Conservation (phyloP, 2,888 invertebrate genomes). For the Nomada ferruginata region DNA sequence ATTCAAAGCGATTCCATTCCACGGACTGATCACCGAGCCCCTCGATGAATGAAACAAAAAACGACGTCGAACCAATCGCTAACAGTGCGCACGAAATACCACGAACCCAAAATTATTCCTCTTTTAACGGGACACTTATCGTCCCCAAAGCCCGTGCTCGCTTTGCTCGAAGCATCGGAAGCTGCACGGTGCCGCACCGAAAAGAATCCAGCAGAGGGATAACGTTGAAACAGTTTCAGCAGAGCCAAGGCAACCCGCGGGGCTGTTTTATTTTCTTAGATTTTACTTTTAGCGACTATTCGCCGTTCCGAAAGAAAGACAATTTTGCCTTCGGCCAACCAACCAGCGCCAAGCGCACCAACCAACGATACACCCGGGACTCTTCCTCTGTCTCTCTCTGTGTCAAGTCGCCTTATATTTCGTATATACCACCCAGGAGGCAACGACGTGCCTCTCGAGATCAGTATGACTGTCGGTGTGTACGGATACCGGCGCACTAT, state of each 20-base stretch:
- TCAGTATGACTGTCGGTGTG: conserved; percentile 74
- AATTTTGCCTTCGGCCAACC: conserved; percentile 64
- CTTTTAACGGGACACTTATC: not conserved
- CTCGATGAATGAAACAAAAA: not conserved
- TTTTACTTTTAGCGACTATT: conserved; percentile 64
- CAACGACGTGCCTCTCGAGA: conserved; percentile 75
- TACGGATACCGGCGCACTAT: conserved; percentile 73
- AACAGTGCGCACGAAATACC: conserved; percentile 4
- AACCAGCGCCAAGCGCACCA: conserved; percentile 53
- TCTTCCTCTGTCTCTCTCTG: conserved; percentile 26
- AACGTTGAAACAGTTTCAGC: conserved; percentile 6
- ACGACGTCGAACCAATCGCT: not conserved
- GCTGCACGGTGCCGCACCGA: not conserved
- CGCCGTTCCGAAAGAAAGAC: conserved; percentile 57
- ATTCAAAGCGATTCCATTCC: conserved; percentile 11
- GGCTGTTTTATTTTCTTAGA: conserved; percentile 44
- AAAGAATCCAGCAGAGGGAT: not conserved
- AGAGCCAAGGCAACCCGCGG: conserved; percentile 1
- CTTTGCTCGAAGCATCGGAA: not conserved
- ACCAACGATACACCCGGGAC: conserved; percentile 72
- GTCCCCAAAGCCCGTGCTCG: not conserved
- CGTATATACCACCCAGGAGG: conserved; percentile 72
- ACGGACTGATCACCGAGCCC: not conserved
- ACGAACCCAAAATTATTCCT: not conserved
- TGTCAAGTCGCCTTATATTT: conserved; percentile 62